Conservation (phyloP, 2,888 invertebrate genomes). For the Orthosia gothica region DNA sequence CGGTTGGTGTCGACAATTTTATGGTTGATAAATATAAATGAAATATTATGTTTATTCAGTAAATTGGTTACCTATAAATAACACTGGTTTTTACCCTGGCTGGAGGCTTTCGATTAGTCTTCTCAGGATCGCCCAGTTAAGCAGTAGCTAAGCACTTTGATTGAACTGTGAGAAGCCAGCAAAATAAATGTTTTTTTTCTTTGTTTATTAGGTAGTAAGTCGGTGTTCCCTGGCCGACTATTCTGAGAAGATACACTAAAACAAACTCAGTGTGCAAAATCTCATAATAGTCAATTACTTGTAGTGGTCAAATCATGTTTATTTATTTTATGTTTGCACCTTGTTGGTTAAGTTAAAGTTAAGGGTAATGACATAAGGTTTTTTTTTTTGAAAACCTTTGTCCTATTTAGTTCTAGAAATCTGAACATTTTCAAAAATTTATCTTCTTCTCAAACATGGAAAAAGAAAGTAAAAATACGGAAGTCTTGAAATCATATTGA, state of each 20-base stretch:
- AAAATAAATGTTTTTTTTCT: no score
- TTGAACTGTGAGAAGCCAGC: no score
- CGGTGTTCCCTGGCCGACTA: not conserved
- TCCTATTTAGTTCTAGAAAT: not conserved
- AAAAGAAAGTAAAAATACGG: slow-evolving; percentile 10
- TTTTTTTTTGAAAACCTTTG: not conserved
- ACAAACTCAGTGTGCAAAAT: not conserved
- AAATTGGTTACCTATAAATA: not conserved
- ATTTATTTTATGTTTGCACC: no score
- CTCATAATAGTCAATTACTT: not conserved
- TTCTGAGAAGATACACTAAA: not conserved
- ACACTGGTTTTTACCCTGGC: no score
- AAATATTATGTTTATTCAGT: not conserved
- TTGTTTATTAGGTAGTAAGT: not conserved
- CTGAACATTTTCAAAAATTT: not conserved
- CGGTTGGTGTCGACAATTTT: not conserved
- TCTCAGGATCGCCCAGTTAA: no score
- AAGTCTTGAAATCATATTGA: slow-evolving; percentile 3
- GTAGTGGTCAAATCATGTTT: no score
- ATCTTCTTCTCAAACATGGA: no score
- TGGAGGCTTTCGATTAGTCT: no score
- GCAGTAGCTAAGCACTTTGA: no score
- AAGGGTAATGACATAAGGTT: not conserved
- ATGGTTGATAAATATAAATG: not conserved
- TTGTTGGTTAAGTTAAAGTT: not conserved